These are phyloP conservation scores for Hyaena hyaena DNA, from an alignment of 2,113 vertebrate genomes.

Conservation along the genomic window DNA sequence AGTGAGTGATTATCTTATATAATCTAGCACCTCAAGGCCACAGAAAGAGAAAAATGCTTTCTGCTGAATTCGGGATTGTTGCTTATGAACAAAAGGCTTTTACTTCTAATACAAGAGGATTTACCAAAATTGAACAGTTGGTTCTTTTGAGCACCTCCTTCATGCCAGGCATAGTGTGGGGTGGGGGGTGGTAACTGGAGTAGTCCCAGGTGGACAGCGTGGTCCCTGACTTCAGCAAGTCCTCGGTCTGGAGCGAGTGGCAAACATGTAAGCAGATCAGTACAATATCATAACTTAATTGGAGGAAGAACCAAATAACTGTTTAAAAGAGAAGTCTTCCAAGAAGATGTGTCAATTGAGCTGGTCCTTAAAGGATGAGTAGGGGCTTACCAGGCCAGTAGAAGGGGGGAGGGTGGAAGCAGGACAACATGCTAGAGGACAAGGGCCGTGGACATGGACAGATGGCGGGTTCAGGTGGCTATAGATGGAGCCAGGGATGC, in stretches of 20 bases:
- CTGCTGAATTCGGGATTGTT: not conserved
- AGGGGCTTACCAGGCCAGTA: not conserved
- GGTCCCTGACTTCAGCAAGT: not conserved
- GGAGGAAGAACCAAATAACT: not conserved
- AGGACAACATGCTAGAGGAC: not conserved
- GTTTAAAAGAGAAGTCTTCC: not conserved
- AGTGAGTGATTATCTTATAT: constrained; percentile 85
- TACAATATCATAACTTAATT: not conserved
- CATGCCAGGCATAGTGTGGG: not conserved
- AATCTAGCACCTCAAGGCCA: not conserved
- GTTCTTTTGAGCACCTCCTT: not conserved
- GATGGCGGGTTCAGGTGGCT: not conserved
- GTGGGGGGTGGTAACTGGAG: not conserved
- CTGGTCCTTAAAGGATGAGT: not conserved
- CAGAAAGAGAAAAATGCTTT: constrained; percentile 15
- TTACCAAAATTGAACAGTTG: not conserved
- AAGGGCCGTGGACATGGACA: not conserved
- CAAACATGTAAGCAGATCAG: not conserved
- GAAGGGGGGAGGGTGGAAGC: not conserved
- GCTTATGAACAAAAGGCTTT: not conserved
- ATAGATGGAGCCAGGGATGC: not conserved
- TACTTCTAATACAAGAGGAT: not conserved
- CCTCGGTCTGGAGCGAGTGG: not conserved
- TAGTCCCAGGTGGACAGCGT: not conserved
- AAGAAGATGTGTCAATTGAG: not conserved